Base-by-base conservation (phyloP, 2,113 vertebrate genomes). In the Catharus fuscescens region DNA sequence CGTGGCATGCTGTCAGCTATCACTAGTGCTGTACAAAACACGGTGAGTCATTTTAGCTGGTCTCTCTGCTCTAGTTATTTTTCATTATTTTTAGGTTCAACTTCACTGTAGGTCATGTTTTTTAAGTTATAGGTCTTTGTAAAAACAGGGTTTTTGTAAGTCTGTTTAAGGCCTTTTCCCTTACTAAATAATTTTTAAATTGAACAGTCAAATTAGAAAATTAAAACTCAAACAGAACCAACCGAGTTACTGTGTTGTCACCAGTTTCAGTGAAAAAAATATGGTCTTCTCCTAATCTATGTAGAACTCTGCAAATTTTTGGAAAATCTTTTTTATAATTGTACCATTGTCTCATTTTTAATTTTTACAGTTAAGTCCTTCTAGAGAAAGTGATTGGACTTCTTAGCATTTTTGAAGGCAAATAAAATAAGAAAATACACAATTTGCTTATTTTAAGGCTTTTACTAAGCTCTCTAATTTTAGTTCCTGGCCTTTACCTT, bases 1-100 rank as follows among this genome's bases (percentile, higher is more conserved):
- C 98, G 98, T 93, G 98, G 99, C 23, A 78, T 99, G 94, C 95
- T 99, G 93, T 99, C 99, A 36, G 98, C 98, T 71, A 98, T 99
- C 96, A 98, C 98, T 95, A 98, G 97, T 0, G 99, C 96, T 40
- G 98, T 99, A 56, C 99, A 99, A 86, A 99, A 98, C 97, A 99
- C 99, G 10, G 99, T 99, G 96, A 98, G 99, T 97, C 29, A 7
- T 73, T 47, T 64, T 59, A 87, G 26, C 8, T 36, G 38, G 23
- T 40, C 34, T 82, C 42, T 86, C 57, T 91, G 48, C 29, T 92
- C 54, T 54, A 45, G 72, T 60, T 67, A 32, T 28, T 90, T 67
- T 36, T 86, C 45, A 29, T 38, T 9, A 44, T 53, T 65, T 85
- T 61, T 42, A 32, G 6, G 3, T 28, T 78, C 90, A 93, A 32